Conservation (phyloP, 2,888 invertebrate species). For the Fragum whitleyi region DNA sequence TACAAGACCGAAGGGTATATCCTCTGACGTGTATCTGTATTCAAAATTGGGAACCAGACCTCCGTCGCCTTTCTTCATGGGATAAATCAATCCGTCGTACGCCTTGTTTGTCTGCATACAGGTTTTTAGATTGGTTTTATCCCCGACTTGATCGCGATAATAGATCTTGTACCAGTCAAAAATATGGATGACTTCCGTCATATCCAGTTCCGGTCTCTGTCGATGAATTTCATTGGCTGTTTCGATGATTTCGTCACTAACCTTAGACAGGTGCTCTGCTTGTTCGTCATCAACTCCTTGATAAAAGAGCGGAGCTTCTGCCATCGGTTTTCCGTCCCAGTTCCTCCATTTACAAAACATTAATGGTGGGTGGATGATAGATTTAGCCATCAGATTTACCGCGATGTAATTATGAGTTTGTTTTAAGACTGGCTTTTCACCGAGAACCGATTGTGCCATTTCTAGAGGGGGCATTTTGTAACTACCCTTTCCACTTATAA, state of each 20-base stretch:
- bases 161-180: constrained; percentile 73
- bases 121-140: constrained; percentile 62
- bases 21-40: constrained; percentile 76
- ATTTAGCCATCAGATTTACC: constrained; percentile 75
- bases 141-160: constrained; percentile 69
- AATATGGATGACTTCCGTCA: constrained; percentile 72
- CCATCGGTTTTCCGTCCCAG: constrained; percentile 74
- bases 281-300: constrained; percentile 74
- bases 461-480: constrained; percentile 60
- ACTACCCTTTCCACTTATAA: constrained; percentile 62
- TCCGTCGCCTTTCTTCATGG: constrained; percentile 67
- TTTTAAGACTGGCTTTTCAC: constrained; percentile 66
- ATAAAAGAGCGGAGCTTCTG: constrained; percentile 75
- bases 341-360: constrained; percentile 76
- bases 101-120: constrained; percentile 73
- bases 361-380: constrained; percentile 76
- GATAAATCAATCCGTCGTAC: constrained; percentile 73
- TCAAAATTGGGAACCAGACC: constrained; percentile 74
- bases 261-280: constrained; percentile 67
- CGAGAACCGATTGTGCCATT: constrained; percentile 69
- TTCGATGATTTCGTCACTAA: constrained; percentile 74
- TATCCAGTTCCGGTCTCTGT: constrained; percentile 64
- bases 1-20: constrained; percentile 75
- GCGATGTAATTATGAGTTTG: constrained; percentile 72
- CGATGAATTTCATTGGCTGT: constrained; percentile 69